Evolutionary conservation across 2,888 invertebrate genomes (phyloP), one percentile per base, ranked within the genome.

Genomic region (Drosophila recens): DNA sequence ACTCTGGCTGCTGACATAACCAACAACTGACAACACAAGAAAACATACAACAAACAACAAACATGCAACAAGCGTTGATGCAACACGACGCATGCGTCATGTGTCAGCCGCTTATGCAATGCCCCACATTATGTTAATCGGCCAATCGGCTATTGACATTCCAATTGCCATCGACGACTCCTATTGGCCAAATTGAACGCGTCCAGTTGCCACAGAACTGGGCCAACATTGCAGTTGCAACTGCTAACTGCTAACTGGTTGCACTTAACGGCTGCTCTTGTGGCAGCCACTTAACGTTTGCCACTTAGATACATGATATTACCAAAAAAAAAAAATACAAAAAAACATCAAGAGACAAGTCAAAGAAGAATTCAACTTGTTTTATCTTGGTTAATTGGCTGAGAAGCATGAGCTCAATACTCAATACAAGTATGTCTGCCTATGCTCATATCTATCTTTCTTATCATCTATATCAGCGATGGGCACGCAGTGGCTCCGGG

Each of bases 81-180:
- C 74, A 74, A 77, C 61, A 67, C 59, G 54, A 42, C 38, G 69
- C 69, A 61, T 36, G 13, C 13, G 13, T 11, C 10, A 13, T 53
- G 30, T 27, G 42, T 46, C 71, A 27, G 71, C 48, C 48, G 36
- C 56, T 74, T 57, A 71, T 74, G 74, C 72, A 74, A 74, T 49
- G 33, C 30, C 34, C 54, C 46, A 38, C 72, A 56, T 72, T 72
- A 72, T 75, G 77, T 66, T 75, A 75, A 75, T 76, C 17, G 67
- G 72, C 43, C 74, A 62, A 62, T 70, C 53, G 48, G 30, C 72
- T 40, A 69, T 54, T 70, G 53, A n/a, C 48, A 72, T 72, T 33
- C 33, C 34, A 76, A 62, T 62, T 61, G 40, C 33, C 38, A 56
- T 42, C 27, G 40, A 3, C 3, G 11, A n/a, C 23, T 33, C 27